Evolutionary conservation across 2,888 invertebrate genomes (phyloP), one percentile per base, ranked within the genome.

Genomic region (Oscheius sp.): DNA sequence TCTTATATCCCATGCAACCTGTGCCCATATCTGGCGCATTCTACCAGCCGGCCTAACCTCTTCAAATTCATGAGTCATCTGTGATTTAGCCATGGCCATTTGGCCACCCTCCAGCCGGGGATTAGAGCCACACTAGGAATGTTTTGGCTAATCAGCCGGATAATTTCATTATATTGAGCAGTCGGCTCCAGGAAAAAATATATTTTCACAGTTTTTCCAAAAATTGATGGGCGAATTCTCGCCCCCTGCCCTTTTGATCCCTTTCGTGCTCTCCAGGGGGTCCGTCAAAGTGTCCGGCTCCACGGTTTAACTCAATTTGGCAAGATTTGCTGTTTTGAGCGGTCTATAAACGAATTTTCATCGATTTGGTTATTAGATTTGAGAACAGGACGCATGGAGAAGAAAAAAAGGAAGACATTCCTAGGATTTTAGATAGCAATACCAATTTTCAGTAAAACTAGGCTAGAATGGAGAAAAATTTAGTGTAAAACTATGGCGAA

Each of bases 271-370:
- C 49, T 18, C 18, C 18, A 18, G 49, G 49, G 18, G 16, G 49
- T n/a, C 9, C 2, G 0, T 18, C 63, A 23, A 45, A 43, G 1
- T n/a, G 41, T 41, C 63, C 63, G 63, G 25, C 46, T 45, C 0
- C 7, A 9, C n/a, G 27, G 27, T 58, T 58, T 58, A 58, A 63
- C 25, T 45, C 45, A 16, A 63, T 63, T 25, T 63, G 63, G 16
- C 63, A 21, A 63, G 63, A 63, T 63, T 63, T 18, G 45, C 63
- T 63, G 63, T 63, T 63, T 63, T 63, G 63, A 63, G 63, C 63
- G 45, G 43, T 63, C 23, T 43, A 46, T 63, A 63, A 63, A 23
- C 43, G 16, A 1, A 45, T 63, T 63, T 45, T 41, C 2, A 63
- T 63, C 63, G 63, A 63, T 63, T 45, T 6, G 63, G 1, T 63